Conservation (phyloP, 2,888 invertebrate genomes). For the Hipparchia sbordonii region DNA sequence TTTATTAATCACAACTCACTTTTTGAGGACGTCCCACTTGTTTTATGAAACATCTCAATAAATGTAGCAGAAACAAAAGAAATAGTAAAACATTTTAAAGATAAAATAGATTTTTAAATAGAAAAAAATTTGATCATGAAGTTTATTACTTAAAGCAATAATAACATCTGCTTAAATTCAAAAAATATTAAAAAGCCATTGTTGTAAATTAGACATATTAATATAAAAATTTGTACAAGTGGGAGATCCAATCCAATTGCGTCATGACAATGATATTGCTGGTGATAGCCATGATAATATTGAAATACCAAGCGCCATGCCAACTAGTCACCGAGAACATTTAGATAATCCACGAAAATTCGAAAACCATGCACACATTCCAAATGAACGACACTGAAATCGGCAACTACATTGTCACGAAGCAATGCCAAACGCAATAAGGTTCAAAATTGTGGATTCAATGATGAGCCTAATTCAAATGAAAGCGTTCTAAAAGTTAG, state of each 20-base stretch:
- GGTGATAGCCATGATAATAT: slow-evolving; percentile 78
- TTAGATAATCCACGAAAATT: slow-evolving; percentile 53
- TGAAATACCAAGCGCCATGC: slow-evolving; percentile 71
- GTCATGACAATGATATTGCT: slow-evolving; percentile 82
- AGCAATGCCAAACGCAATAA: slow-evolving; percentile 71
- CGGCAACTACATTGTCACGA: slow-evolving; percentile 83
- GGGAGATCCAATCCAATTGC: slow-evolving; percentile 74
- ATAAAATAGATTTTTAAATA: slow-evolving; percentile 14
- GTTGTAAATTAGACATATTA: slow-evolving; percentile 7
- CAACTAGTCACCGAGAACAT: slow-evolving; percentile 58
- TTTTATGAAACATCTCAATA: neutral
- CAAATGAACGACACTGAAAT: slow-evolving; percentile 71
- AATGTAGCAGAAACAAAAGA: slow-evolving; percentile 13
- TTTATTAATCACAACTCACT: slow-evolving; percentile 48
- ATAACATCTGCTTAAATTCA: slow-evolving; percentile 3
- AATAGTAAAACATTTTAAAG: slow-evolving; percentile 4
- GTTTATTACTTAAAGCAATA: slow-evolving; percentile 7
- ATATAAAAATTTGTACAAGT: slow-evolving; percentile 45
- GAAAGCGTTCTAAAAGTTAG: neutral
- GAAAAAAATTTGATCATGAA: neutral
- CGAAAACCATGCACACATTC: slow-evolving; percentile 78
- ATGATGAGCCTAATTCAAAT: slow-evolving; percentile 47
- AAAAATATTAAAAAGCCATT: slow-evolving; percentile 8
- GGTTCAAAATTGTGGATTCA: slow-evolving; percentile 46
- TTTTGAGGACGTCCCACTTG: slow-evolving; percentile 47